Base-by-base conservation (phyloP, 2,113 vertebrate genomes). In the Nymphicus hollandicus region DNA sequence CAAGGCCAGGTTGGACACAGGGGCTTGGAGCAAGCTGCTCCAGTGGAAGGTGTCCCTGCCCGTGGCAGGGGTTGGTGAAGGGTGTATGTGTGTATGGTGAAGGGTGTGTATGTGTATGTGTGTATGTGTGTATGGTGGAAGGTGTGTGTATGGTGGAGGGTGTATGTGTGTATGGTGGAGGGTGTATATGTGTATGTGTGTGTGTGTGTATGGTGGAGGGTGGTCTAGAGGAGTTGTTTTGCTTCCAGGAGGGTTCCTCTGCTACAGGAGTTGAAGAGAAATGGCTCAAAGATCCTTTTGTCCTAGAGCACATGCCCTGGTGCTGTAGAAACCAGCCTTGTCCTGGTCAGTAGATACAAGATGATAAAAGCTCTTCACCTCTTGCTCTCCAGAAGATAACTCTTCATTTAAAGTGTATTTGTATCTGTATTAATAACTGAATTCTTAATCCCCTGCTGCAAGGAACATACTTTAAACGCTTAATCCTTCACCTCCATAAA, bases 121-220 rank as follows among this genome's bases (percentile, higher is more conserved):
- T 53, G 50, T 28, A 5, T 15, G 28, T 31, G 17, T 53, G 10
- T 43, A 43, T 43, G 43, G 43, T 43, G n/a, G n/a, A 13, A 41
- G 11, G 39, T 33, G 18, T 20, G 11, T 31, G 52, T 29, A 6
- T 13, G 17, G 17, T 31, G 2, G 0, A 31, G 0, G 17, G 18
- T 33, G 29, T 18, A 7, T 27, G 49, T 27, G 29, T 55, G 10
- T 29, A 0, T 29, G 52, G 28, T 53, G 17, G 0, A 31, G 7
- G 52, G 17, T 55, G 29, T 27, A 50, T 50, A 50, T 50, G 24
- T 28, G 27, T 53, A 17, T 17, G 16, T 17, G 50, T 29, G 14
- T 52, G 16, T 52, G 50, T 20, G 53, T 33, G 55, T 33, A 19
- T 55, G 31, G 55, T 20, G 33, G 8, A 35, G 33, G 33, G 56